Percentiles rank a stretch among this genome's conserved stretches.
Evolutionary conservation across 2,888 invertebrate genomes (phyloP).

Genomic region (Platycheirus rosarum): DNA sequence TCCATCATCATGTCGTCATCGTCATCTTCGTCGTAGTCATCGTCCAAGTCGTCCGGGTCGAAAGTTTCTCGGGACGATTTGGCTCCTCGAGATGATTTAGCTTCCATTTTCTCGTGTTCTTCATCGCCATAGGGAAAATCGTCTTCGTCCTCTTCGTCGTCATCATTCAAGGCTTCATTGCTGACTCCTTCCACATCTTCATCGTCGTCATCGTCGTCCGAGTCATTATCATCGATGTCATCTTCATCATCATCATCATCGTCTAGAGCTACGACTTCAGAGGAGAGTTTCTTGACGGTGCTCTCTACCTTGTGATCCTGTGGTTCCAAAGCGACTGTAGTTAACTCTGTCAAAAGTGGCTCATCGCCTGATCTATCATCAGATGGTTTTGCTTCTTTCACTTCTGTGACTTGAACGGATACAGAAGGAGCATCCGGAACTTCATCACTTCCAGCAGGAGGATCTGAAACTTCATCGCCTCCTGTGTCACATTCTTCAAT

Average conservation of each 20-base stretch:
- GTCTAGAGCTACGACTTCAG: conserved; percentile 56
- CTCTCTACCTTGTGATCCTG: not conserved
- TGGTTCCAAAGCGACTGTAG: conserved; percentile 2
- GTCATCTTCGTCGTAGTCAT: conserved; percentile 50
- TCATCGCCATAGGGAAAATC: conserved; percentile 8
- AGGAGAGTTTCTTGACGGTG: not conserved
- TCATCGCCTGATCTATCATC: conserved; percentile 13
- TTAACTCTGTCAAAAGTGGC: conserved; percentile 19
- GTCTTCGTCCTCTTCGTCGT: conserved; percentile 33
- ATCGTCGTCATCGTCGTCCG: conserved; percentile 36
- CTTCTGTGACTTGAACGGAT: not conserved
- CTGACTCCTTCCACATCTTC: conserved; percentile 41
- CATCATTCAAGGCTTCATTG: conserved; percentile 44
- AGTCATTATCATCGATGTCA: conserved; percentile 20
- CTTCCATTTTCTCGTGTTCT: conserved; percentile 1
- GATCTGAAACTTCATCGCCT: conserved; percentile 50
- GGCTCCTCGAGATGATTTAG: not conserved
- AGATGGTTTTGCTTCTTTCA: not conserved
- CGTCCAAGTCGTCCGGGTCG: conserved; percentile 37
- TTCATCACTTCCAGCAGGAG: conserved; percentile 29
- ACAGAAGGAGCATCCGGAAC: not conserved
- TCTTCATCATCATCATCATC: conserved; percentile 54
- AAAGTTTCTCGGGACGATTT: not conserved
- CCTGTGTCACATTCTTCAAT: conserved; percentile 64
- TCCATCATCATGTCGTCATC: conserved; percentile 36